Evolutionary conservation across 2,797 vertebrate genomes (phyloP).

Genomic region (Melanotaenia maccullochi): DNA sequence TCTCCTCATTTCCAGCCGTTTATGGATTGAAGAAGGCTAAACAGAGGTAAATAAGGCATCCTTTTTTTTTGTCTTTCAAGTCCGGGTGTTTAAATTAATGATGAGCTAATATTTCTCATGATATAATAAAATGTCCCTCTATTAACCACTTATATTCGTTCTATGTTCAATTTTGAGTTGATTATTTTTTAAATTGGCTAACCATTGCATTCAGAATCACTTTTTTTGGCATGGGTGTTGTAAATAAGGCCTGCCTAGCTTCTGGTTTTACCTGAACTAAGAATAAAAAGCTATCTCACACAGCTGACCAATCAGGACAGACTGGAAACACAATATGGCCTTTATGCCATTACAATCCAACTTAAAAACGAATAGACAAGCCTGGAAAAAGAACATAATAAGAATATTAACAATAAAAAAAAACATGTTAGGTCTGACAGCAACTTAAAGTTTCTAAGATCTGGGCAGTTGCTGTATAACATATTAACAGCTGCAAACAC

Average conservation of each 20-base stretch:
- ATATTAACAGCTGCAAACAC: not conserved
- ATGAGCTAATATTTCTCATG: too few relatives aligned
- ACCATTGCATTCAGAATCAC: too few relatives aligned
- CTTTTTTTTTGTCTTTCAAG: too few relatives aligned
- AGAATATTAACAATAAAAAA: not conserved
- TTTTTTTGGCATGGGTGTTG: too few relatives aligned
- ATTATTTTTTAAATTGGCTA: too few relatives aligned
- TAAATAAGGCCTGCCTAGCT: not conserved
- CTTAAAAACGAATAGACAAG: not conserved
- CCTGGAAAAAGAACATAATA: not conserved
- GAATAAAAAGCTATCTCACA: not conserved
- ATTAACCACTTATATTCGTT: too few relatives aligned
- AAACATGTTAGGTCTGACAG: not conserved
- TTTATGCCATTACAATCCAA: not conserved
- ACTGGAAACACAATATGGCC: not conserved
- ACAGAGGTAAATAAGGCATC: too few relatives aligned
- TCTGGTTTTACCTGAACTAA: not conserved
- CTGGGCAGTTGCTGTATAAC: not conserved
- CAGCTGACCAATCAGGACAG: not conserved
- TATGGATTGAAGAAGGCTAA: too few relatives aligned
- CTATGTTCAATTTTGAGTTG: too few relatives aligned
- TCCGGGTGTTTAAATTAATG: too few relatives aligned
- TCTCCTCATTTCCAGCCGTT: too few relatives aligned
- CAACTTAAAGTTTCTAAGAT: not conserved
- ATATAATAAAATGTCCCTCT: too few relatives aligned